Base-by-base conservation (phyloP, 2,113 vertebrate species). In the Alethe castanea region DNA sequence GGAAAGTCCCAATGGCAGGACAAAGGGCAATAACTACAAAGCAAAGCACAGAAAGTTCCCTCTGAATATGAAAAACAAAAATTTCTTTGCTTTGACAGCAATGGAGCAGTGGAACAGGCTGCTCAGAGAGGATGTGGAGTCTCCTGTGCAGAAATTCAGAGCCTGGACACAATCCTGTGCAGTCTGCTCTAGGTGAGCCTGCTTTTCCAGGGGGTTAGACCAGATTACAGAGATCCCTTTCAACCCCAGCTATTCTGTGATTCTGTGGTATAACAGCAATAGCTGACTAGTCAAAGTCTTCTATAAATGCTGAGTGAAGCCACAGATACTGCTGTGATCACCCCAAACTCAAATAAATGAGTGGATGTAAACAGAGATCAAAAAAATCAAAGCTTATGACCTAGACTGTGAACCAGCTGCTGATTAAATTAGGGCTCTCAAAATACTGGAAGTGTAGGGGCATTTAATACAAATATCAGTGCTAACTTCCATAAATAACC, bases 21-120 rank as follows among this genome's bases (percentile, higher is more conserved):
- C n/a, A 56, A 47, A 24, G 35, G 74, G 8, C 25, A 50, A 8
- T 2, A 72, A 12, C 6, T 26, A 50, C 57, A 35, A 71, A 71
- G 14, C 11, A 17, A 56, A 31, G 31, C 9, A 22, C 57, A 57
- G 57, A 12, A 64, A 60, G 8, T 33, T 33, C 25, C 5, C 6
- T 26, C 14, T 72, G 50, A 56, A 26, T 19, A 13, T 8, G 11
- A 50, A 26, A 13, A 40, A 14, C 40, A 50, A 31, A 26, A 8
- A 8, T 6, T 22, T 9, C 29, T 56, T 54, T 29, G 25, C 40
- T 48, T 64, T 40, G 19, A 11, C 1, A 1, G 16, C 0, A 0
- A 26, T 11, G 12, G 29, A 31, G 20, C 9, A 64, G 22, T 8
- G 25, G 16, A 42, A 31, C 20, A 48, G 40, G 31, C 35, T 88